Base-by-base conservation (phyloP, 2,113 vertebrate species). In the Menura novaehollandiae region DNA sequence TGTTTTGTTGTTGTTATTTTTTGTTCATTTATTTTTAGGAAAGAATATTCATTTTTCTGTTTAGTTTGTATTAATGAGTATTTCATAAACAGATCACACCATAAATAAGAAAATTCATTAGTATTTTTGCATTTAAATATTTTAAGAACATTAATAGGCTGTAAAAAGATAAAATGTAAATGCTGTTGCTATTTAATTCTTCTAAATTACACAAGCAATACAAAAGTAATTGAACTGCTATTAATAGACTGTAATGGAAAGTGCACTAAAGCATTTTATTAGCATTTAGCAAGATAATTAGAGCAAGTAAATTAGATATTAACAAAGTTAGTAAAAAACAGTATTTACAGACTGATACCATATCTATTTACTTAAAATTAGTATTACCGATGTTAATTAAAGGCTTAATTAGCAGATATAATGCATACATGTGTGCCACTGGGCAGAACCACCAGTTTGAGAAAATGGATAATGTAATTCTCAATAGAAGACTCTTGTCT, bases 151-250 rank as follows among this genome's bases (percentile, higher is more conserved):
- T 46, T 83, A 62, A 64, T 21, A 67, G 52, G 8, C 6, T 47
- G 8, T 43, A 71, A 88, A 91, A 91, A 64, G 33, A 74, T 39
- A 75, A 93, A 85, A 91, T 56, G 59, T 47, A 91, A 73, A 68
- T 85, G 28, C 63, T 85, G 27, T 33, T 82, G 28, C 16, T 92
- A 20, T 92, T 96, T 86, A 92, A 27, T 77, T 95, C 78, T 78
- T 79, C 60, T 92, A 91, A 95, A 92, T 93, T 92, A 69, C 85
- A 88, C 52, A 76, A 88, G 85, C 41, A 96, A 88, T 55, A 69
- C 44, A 89, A 89, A 91, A 89, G 63, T 78, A 96, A 93, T 93
- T 95, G 64, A 76, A 91, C 51, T 83, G 21, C 63, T 97, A 89
- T 89, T 95, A 96, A 90, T 91, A 92, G 75, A 83, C 62, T 90